Evolutionary conservation across 2,888 invertebrate species (phyloP), one percentile per base, ranked within the genome.

Genomic region (Drosophila antonietae): DNA sequence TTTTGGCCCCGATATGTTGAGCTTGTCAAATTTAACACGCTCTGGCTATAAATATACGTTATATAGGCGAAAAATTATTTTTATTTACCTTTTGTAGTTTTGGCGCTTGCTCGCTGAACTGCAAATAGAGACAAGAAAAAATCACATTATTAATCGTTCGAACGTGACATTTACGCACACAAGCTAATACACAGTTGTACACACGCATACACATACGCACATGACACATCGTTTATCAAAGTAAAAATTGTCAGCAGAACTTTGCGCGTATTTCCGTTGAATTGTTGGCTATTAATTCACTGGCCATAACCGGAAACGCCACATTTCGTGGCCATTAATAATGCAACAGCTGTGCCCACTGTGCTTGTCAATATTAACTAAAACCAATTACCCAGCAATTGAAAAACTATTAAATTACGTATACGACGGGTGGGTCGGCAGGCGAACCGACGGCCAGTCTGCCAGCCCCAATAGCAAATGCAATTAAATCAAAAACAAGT

Each of bases 91-190:
- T 69, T 75, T 53, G 44, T 49, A 58, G 61, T 61, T 61, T 71
- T 62, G 68, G 60, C 53, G 66, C 23, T 64, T 70, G 86, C 56
- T 76, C 68, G 83, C 49, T 78, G 70, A 84, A 80, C 84, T 84
- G 84, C 76, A 89, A 84, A 83, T 83, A 84, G 82, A 87, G 85
- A 87, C 75, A 84, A 89, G 74, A 41, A 83, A 74, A 80, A 75
- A 87, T 79, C 59, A 75, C 51, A 81, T 89, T 75, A 84, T 89
- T 84, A 89, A 89, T 84, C 80, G 79, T 73, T 58, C 31, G 73
- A 75, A 81, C 86, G 89, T 89, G 88, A 84, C 87, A 83, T 71
- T 69, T 71, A 79, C 61, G 65, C 67, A 75, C 71, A 69, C 61
- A 68, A 47, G 58, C 4, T 12, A 57, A 60, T 14, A 39, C 20